Base-by-base conservation (phyloP, 2,797 vertebrate genomes). In the Acanthis flammea region DNA sequence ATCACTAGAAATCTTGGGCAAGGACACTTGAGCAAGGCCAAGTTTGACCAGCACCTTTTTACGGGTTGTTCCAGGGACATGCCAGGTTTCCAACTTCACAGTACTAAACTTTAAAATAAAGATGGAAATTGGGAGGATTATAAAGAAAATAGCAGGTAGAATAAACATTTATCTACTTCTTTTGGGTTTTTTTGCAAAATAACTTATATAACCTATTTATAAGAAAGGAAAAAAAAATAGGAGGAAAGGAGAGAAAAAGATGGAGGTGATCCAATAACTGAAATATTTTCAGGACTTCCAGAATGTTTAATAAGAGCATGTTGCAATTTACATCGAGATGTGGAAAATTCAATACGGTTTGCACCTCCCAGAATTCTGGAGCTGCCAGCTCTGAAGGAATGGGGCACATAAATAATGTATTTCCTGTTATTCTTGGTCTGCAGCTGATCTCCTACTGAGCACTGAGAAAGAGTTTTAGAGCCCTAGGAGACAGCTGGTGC, bases 331-430 rank as follows among this genome's bases (percentile, higher is more conserved):
- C 83, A 70, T 6, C 0, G 17, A 92, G 60, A 84, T 13, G 18
- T 60, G n/a, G 41, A 93, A 92, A 93, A 94, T 81, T 58, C 66
- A 79, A 63, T 76, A 78, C 5, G 0, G 71, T 81, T 84, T 95
- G 75, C 51, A 92, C 67, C 70, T 62, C 63, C 83, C 58, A 94
- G 94, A 95, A 96, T 88, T 88, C 74, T 63, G 63, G 86, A 93
- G 55, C 74, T 83, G 80, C 47, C 58, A 86, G 23, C 37, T 91
- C 72, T 84, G 62, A 91, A 95, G 76, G 74, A 91, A 88, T 42
- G 50, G 13, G 79, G 63, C 24, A 92, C 60, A 92, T 92, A 92
- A 96, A 96, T 93, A 76, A 93, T 93, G 75, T 67, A 94, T 96
- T 88, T 94, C 57, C 76, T 95, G 70, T 94, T 92, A 88, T 81